Conservation (phyloP, 1,140 invertebrate species). For the Drosophila lowei region DNA sequence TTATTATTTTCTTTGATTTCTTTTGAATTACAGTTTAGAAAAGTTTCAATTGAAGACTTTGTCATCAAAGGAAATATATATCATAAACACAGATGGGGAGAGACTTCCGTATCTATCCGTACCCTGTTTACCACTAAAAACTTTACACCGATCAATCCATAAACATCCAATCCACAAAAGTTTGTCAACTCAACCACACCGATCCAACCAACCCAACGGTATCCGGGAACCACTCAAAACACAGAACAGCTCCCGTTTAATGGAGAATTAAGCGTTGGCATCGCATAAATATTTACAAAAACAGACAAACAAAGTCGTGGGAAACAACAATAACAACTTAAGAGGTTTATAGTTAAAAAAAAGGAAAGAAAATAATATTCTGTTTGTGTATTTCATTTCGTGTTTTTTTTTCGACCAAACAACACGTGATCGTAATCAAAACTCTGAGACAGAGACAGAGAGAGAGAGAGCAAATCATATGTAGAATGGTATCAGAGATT, state of each 20-base stretch:
- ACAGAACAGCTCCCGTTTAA: constrained; percentile 32
- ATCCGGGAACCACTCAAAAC: constrained; percentile 40
- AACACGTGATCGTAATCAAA: constrained; percentile 58
- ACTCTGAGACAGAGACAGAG: constrained; percentile 24
- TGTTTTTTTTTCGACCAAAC: constrained; percentile 29
- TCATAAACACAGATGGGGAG: no score
- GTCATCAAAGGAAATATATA: no score
- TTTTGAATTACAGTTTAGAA: no score
- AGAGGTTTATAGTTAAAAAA: constrained; percentile 26
- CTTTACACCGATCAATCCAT: background rate
- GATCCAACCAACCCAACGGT: constrained; percentile 30
- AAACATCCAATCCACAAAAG: constrained; percentile 6
- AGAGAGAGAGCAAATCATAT: constrained; percentile 7
- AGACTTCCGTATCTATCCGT: no score
- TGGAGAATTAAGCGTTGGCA: constrained; percentile 48
- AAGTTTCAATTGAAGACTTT: no score
- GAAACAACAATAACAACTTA: constrained; percentile 61
- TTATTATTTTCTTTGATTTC: no score
- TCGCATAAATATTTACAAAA: constrained; percentile 69
- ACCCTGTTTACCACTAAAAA: background rate
- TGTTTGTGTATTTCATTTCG: constrained; percentile 41
- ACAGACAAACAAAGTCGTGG: constrained; percentile 55
- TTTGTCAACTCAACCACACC: constrained; percentile 33
- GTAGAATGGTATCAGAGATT: constrained; percentile 21
- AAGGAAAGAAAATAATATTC: constrained; percentile 2